Conservation (phyloP, 2,113 vertebrate genomes). For the Menura novaehollandiae region DNA sequence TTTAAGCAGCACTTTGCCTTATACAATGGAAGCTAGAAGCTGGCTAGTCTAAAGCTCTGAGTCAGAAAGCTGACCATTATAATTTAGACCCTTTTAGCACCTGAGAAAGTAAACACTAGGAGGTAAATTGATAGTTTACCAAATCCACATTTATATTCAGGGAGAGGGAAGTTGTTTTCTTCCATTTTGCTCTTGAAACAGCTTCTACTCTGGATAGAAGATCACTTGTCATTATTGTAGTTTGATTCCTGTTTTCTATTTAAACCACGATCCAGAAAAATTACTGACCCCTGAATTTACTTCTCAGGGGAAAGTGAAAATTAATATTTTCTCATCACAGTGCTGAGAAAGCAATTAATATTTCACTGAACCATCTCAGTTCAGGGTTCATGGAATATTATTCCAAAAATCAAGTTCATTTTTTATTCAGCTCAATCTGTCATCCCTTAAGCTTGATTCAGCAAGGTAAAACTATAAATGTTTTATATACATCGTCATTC, state of each 20-base stretch:
- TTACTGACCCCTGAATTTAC: not conserved
- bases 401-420: not conserved
- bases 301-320: not conserved
- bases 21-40: not conserved
- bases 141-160: not conserved
- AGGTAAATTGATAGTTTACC: not conserved
- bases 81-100: not conserved
- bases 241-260: slow-evolving; percentile 15
- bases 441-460: not conserved
- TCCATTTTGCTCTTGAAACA: not conserved
- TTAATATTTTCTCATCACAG: not conserved
- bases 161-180: not conserved
- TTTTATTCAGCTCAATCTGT: not conserved
- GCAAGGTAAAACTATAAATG: not conserved
- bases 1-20: not conserved
- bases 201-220: not conserved
- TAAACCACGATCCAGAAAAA: not conserved
- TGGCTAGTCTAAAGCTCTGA: not conserved
- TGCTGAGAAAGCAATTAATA: not conserved
- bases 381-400: not conserved
- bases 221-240: not conserved
- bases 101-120: not conserved
- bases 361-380: not conserved
- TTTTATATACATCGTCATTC: not conserved
- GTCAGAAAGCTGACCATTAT: not conserved